Evolutionary conservation across 2,113 vertebrate genomes (phyloP), one percentile per base, ranked within the genome.

Genomic region (Sinocyclocheilus anophthalmus): DNA sequence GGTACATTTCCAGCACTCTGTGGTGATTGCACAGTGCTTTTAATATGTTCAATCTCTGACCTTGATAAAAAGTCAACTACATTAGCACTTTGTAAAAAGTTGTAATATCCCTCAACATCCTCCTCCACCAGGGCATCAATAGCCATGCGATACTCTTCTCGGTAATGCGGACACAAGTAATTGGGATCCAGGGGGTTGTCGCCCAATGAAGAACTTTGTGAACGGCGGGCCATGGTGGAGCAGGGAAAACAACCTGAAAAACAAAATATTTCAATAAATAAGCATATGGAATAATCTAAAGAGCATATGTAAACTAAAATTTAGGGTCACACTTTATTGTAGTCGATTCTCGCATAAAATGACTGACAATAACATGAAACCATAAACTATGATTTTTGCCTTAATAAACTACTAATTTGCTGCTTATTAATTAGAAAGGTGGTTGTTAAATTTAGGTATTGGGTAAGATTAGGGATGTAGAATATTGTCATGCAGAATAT

Each of bases 141-240:
- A 0, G 98, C 98, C 39, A 99, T 90, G 22, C 98, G 98, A 87
- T 99, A 99, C 85, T 98, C 97, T 87, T 99, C 98, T 53, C 97
- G 96, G 91, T 99, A 99, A 90, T 99, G 98, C 0, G 97, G 98
- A 0, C 97, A 94, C 14, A 99, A 94, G 89, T 97, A 97, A 90
- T 97, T 97, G 0, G 97, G 97, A 72, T 99, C 96, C 0, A 97
- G 92, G 0, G 97, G 97, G 91, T 99, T 98, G 53, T 99, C 97
- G 72, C 97, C 97, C 88, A 97, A 91, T 0, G 97, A 98, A 70
- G 97, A 99, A 88, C 96, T 96, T 92, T 99, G 98, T 12, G 98
- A 99, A n/a, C 96, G 97, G 63, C 96, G 97, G 76, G 98, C 94
- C 98, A 99, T 99, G 90, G 42, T 92, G 91, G 89, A 22, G 50